phyloP scores from a whole-genome alignment of 2,113 vertebrate genomes.

The Otis tarda region DNA sequence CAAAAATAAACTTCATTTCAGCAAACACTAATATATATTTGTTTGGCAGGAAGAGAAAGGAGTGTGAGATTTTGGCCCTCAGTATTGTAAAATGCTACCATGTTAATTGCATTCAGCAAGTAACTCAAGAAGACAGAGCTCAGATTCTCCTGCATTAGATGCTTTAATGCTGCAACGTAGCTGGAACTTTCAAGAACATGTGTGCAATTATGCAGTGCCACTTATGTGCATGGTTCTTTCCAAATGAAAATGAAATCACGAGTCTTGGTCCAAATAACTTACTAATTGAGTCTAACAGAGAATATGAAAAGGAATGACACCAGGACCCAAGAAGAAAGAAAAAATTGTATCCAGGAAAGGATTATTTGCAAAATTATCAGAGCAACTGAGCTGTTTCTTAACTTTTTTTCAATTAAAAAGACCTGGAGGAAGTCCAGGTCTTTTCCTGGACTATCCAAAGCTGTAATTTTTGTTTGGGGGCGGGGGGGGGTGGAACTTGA shows the following conservation, averaged over 20 bases:
- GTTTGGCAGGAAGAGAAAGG: neutral
- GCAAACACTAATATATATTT: neutral
- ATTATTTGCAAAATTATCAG: neutral
- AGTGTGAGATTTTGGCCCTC: neutral
- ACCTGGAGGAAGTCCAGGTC: neutral
- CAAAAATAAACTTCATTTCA: conserved; percentile 3
- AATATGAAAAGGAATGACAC: neutral
- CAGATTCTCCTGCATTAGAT: neutral
- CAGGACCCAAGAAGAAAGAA: neutral
- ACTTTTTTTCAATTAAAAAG: neutral
- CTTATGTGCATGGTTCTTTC: neutral
- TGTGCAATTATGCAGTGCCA: neutral
- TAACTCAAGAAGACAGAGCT: neutral
- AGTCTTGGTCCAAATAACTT: neutral
- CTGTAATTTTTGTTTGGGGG: neutral
- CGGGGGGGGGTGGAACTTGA: neutral
- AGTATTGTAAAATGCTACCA: neutral
- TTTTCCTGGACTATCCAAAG: no score
- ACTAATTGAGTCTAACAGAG: neutral
- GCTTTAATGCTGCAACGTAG: neutral
- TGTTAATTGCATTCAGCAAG: neutral
- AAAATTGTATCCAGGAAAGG: neutral
- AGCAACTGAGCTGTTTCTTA: neutral
- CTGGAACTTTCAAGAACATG: neutral
- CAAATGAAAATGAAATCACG: neutral